Base-by-base conservation (phyloP, 1,140 invertebrate species). In the Bombus huntii region DNA sequence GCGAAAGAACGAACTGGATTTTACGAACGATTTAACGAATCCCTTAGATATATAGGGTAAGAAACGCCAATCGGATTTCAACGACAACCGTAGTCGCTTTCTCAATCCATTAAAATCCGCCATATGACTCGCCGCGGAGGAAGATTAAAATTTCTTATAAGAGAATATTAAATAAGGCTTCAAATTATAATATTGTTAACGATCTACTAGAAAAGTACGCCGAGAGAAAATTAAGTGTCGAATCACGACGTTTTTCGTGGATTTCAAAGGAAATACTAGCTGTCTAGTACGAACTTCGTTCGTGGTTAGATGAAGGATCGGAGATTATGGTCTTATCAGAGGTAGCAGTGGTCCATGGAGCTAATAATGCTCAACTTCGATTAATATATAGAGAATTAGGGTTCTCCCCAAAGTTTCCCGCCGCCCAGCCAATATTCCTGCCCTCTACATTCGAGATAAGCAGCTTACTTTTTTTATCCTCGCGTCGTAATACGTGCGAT, bases 301-400 rank as follows among this genome's bases (percentile, higher is more conserved):
- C 59, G 18, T 37, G n/a, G 47, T 42, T 44, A 9, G 71, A 62
- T 47, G 47, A 86, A 83, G 88, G 62, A 81, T 57, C 31, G 81
- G 65, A 65, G 66, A 66, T 89, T 87, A 89, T 81, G 65, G 78
- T 84, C 68, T 83, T 89, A 89, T 89, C 62, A 65, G 70, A 47
- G 66, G 12, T 65, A 84, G 15, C 53, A 57, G 42, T 44, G 53
- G 42, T 25, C 8, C 31, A 66, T 28, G 73, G 18, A 74, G 79
- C 79, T 78, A 90, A 70, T 89, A 89, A 87, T 73, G 81, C 65
- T 80, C 62, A 83, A 44, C 66, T 83, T 89, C 82, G 81, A 87
- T 84, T 89, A 90, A 87, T 89, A 80, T 86, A 89, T 87, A 62
- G 81, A 71, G 72, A 72, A 89, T 87, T 66, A 47, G 53, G 84